Base-by-base conservation (phyloP, 1,140 invertebrate species). In the Platyura marginata region DNA sequence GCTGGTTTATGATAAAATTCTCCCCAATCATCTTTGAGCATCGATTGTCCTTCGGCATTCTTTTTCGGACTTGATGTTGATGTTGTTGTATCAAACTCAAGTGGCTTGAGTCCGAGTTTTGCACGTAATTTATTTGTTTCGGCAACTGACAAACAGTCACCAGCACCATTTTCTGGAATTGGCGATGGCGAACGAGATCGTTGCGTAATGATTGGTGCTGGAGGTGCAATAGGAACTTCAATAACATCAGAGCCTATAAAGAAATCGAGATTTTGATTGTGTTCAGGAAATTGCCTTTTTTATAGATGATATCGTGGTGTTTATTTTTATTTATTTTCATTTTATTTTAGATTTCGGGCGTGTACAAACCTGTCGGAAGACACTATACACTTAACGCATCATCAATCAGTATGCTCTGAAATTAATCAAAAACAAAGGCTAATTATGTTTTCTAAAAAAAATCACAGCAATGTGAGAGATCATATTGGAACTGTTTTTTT, bases 1-100 rank as follows among this genome's bases (percentile, higher is more conserved):
- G 92, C 85, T 13, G 91, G 89, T 58, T 83, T 87, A 61, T 97
- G 93, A 50, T 93, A 80, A 69, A 93, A 93, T 56, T 92, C 85
- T 39, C 85, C 82, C 56, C 83, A 71, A 55, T 85, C 84, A 58
- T 81, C 81, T 50, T 81, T 83, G n/a, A 74, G 64, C 23, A 67
- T 65, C 39, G 67, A 63, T 0, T 70, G 67, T 37, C 54, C 58
- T 40, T 61, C 63, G 2, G 59, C 48, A 9, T 51, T 52, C 19
- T 42, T 45, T 1, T 43, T 46, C 13, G 53, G 50, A 15, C 47
- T 46, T 40, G 44, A 48, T 8, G 40, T 38, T 1, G 53, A n/a
- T 1, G 50, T 11, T 13, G 47, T 21, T 1, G 49, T 51, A 41
- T 69, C 66, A 4, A 88, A 64, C 53, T 94, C 80, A 2, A 98